Conservation (phyloP, 2,888 invertebrate species). For the Mongoloraphidia duomilia region DNA sequence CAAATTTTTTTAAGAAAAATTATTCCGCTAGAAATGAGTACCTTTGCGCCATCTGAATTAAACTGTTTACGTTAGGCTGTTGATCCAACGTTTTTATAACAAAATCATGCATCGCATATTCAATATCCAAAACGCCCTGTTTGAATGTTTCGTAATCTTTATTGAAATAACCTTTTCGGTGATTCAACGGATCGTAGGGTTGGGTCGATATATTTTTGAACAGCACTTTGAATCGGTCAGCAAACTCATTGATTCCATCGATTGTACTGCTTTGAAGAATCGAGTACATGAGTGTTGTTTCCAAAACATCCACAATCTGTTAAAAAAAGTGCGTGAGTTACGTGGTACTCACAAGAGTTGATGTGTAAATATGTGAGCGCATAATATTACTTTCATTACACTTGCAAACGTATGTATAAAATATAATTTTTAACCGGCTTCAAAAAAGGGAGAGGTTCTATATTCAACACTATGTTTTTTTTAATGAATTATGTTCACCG, state of each 20-base stretch:
- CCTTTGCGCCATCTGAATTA: constrained; percentile 25
- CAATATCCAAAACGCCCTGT: constrained; percentile 50
- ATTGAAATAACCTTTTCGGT: constrained; percentile 59
- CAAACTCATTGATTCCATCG: constrained; percentile 64
- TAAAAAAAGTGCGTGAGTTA: constrained; percentile 13
- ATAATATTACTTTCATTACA: too few relatives aligned
- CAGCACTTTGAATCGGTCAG: constrained; percentile 49
- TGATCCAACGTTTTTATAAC: constrained; percentile 39
- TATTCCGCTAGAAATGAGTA: constrained; percentile 6
- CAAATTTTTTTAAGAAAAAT: too few relatives aligned
- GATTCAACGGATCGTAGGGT: constrained; percentile 67
- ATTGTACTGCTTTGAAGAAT: constrained; percentile 60
- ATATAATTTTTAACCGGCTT: too few relatives aligned
- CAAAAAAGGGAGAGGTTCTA: too few relatives aligned
- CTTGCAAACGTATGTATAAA: too few relatives aligned
- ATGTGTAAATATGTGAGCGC: too few relatives aligned
- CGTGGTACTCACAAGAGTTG: too few relatives aligned
- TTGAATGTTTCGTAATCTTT: constrained; percentile 60
- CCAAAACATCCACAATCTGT: constrained; percentile 60
- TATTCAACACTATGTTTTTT: too few relatives aligned
- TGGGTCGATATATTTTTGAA: constrained; percentile 52
- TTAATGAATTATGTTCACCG: too few relatives aligned
- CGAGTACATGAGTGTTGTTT: constrained; percentile 57
- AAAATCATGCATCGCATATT: constrained; percentile 57
- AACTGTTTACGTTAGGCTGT: constrained; percentile 26